Conservation (phyloP, 2,113 vertebrate genomes). For the Brachypodius melanocephalos region DNA sequence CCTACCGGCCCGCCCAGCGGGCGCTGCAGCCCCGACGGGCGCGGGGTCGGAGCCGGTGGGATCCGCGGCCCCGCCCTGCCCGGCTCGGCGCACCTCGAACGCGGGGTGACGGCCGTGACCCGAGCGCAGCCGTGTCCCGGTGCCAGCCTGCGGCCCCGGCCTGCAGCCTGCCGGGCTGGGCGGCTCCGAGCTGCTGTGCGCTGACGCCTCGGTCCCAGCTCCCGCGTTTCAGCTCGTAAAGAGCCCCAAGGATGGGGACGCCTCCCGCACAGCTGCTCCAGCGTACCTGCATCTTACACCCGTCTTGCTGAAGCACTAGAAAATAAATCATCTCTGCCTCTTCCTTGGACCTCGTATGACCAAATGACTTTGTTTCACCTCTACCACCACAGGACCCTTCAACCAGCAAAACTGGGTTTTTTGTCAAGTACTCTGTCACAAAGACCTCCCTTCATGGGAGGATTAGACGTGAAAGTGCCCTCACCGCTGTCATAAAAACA, state of each 20-base stretch:
- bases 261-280: fast-evolving
- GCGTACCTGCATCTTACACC: fast-evolving
- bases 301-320: fast-evolving
- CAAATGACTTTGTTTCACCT: background rate
- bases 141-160: background rate
- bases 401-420: fast-evolving
- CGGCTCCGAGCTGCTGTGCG: background rate
- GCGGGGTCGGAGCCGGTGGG: background rate
- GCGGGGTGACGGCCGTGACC: background rate
- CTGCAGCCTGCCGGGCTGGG: background rate
- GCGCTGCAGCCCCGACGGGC: background rate
- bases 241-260: background rate
- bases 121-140: background rate
- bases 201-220: background rate
- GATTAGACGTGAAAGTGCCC: background rate
- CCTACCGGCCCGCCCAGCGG: background rate
- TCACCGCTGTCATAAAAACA: fast-evolving
- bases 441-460: background rate
- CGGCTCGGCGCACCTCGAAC: background rate
- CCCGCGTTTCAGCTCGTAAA: fast-evolving
- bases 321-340: background rate
- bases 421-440: background rate
- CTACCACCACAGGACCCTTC: background rate
- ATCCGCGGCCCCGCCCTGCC: background rate
- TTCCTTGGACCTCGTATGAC: fast-evolving